Evolutionary conservation across 2,888 invertebrate genomes (phyloP).

Genomic region (Eugnorisma glareosa): DNA sequence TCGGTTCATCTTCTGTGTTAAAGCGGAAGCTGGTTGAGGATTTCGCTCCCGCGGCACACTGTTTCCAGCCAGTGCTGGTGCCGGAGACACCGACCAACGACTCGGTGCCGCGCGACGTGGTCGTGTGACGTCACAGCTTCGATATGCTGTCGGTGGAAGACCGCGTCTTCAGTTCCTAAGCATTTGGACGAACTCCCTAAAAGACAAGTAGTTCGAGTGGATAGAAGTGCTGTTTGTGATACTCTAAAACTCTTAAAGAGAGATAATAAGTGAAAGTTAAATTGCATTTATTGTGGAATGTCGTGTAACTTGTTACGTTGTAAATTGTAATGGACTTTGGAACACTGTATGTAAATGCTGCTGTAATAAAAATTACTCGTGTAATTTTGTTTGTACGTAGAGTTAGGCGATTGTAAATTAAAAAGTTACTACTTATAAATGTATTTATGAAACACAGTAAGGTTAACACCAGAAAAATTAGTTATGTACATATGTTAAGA

Average conservation of each 20-base stretch:
- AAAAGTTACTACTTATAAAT: conserved; percentile 85
- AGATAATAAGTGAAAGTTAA: conserved; percentile 76
- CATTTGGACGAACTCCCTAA: conserved; percentile 78
- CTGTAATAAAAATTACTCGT: conserved; percentile 82
- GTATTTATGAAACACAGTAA: conserved; percentile 90
- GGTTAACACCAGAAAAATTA: conserved; percentile 89
- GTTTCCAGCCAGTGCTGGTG: conserved; percentile 91
- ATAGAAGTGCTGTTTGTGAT: conserved; percentile 76
- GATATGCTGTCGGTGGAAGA: conserved; percentile 90
- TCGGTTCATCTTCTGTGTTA: conserved; percentile 91
- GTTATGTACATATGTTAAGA: conserved; percentile 88
- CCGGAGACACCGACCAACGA: conserved; percentile 87
- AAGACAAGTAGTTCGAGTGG: conserved; percentile 76
- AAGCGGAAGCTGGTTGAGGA: conserved; percentile 92
- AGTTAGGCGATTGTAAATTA: conserved; percentile 87
- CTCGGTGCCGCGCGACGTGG: conserved; percentile 88
- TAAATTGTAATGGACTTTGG: conserved; percentile 70
- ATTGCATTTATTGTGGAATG: conserved; percentile 75
- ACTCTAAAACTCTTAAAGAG: conserved; percentile 70
- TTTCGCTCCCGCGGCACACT: conserved; percentile 87
- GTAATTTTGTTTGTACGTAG: conserved; percentile 84
- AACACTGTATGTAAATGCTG: conserved; percentile 83
- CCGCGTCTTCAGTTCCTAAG: conserved; percentile 91
- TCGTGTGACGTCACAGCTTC: conserved; percentile 92
- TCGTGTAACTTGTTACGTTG: conserved; percentile 76